Evolutionary conservation across 1,140 invertebrate species (phyloP).

Genomic region (Pseudobourletiella spinata): DNA sequence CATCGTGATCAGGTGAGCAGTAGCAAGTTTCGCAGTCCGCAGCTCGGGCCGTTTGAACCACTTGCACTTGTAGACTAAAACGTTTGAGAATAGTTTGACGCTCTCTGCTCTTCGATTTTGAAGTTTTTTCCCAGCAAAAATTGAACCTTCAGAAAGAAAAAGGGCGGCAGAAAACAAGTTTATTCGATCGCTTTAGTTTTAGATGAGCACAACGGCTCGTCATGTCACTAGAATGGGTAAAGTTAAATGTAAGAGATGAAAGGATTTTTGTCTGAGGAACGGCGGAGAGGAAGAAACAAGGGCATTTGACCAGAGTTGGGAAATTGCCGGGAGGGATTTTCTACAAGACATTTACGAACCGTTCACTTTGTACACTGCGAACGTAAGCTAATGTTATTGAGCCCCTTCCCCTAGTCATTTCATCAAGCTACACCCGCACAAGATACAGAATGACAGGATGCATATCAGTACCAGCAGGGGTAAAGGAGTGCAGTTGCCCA

Average conservation of each 20-base stretch:
- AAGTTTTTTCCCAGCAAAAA: constrained; percentile 55
- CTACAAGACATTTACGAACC: constrained; percentile 3
- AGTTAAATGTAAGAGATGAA: constrained; percentile 20
- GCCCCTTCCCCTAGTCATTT: too few relatives aligned
- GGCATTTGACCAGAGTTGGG: constrained; percentile 1
- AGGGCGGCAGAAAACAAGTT: constrained; percentile 9
- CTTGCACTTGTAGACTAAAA: constrained; percentile 59
- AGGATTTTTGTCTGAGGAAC: not conserved
- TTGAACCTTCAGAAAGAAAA: constrained; percentile 43
- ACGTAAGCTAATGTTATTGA: too few relatives aligned
- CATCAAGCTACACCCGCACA: too few relatives aligned
- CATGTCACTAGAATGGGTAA: constrained; percentile 17
- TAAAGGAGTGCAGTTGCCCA: constrained; percentile 69
- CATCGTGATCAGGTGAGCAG: constrained; percentile 56
- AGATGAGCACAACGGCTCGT: constrained; percentile 5
- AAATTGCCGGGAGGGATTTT: not conserved
- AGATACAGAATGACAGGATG: too few relatives aligned
- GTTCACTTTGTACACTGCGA: too few relatives aligned
- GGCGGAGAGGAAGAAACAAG: not conserved
- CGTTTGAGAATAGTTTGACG: constrained; percentile 57
- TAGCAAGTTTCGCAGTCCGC: constrained; percentile 60
- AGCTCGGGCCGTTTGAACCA: constrained; percentile 54
- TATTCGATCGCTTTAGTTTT: constrained; percentile 13
- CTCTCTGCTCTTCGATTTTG: constrained; percentile 47
- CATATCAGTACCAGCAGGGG: constrained; percentile 57